A percentile compares a stretch with the other conserved stretches of the same genome.
Evolutionary conservation across 2,113 vertebrate genomes (phyloP).

Genomic region (Aphelocoma coerulescens): DNA sequence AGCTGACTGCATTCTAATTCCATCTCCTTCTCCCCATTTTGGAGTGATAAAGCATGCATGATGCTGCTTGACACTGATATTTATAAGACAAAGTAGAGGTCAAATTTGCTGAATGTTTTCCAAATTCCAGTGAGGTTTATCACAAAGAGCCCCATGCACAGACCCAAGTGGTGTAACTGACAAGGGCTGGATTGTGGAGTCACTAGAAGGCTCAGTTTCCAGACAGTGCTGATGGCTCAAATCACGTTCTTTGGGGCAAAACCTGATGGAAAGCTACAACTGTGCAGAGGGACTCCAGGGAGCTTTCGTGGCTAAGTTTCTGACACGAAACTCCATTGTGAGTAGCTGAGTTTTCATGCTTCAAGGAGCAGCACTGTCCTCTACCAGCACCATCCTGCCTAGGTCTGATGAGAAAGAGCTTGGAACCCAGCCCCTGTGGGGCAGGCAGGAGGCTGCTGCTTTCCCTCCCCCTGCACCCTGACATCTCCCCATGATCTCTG

Average conservation of each 20-base stretch:
- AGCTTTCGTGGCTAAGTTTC: background rate
- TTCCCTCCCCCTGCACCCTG: background rate
- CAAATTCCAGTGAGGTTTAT: constrained; percentile 66
- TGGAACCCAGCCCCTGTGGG: background rate
- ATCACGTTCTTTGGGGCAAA: background rate
- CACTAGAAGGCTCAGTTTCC: constrained; percentile 19
- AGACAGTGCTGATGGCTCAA: background rate
- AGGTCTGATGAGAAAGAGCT: background rate
- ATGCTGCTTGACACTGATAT: constrained; percentile 61
- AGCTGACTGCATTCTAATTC: constrained; percentile 39
- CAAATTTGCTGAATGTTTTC: constrained; percentile 60
- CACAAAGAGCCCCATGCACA: constrained; percentile 53
- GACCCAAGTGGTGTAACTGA: constrained; percentile 24
- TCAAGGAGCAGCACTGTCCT: background rate
- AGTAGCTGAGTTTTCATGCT: background rate
- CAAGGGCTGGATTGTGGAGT: constrained; percentile 31
- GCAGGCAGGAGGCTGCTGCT: background rate
- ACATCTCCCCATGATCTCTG: background rate
- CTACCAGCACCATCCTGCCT: background rate
- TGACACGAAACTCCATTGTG: background rate
- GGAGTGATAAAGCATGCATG: constrained; percentile 20
- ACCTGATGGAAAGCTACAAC: background rate
- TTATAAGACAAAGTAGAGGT: constrained; percentile 66
- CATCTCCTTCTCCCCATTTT: constrained; percentile 9
- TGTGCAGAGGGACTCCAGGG: background rate